phyloP scores from a whole-genome alignment of 2,797 vertebrate genomes.

The Acipenser ruthenus region DNA sequence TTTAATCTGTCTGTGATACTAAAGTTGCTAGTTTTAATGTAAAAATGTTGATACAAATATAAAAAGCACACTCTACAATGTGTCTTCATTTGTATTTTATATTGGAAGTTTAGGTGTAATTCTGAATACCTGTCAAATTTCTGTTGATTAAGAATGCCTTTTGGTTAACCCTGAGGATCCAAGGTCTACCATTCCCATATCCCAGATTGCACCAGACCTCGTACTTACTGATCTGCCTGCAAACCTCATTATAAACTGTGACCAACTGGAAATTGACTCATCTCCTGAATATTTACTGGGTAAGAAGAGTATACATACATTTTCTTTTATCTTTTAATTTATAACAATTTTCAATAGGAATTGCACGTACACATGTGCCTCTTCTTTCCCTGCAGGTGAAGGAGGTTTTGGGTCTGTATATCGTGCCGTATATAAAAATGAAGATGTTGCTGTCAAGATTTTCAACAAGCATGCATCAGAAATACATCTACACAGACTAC shows the following conservation, averaged over 20 bases:
- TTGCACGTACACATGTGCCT: not conserved
- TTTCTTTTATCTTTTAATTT: not conserved
- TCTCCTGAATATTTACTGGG: conserved; percentile 78
- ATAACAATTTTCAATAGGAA: not conserved
- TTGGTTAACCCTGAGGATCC: conserved; percentile 69
- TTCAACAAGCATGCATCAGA: conserved; percentile 90
- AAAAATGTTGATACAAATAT: too few species aligned
- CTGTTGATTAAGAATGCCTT: conserved; percentile 63
- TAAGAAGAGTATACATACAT: conserved; percentile 30
- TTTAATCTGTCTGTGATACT: too few species aligned
- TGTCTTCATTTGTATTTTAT: not conserved
- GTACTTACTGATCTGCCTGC: conserved; percentile 80
- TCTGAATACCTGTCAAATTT: not conserved
- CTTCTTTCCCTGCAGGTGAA: conserved; percentile 56
- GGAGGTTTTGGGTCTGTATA: conserved; percentile 96
- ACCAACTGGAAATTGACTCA: conserved; percentile 73
- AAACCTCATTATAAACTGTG: conserved; percentile 72
- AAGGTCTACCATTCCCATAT: conserved; percentile 69
- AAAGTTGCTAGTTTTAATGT: not conserved
- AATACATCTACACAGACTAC: conserved; percentile 68
- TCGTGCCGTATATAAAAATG: conserved; percentile 76
- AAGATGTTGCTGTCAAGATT: conserved; percentile 94
- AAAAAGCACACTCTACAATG: too few species aligned
- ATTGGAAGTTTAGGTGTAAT: not conserved
- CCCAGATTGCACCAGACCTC: conserved; percentile 88